Evolutionary conservation across 1,140 invertebrate genomes (phyloP), one percentile per base, ranked within the genome.

Genomic region (Chlorops oryzae): DNA sequence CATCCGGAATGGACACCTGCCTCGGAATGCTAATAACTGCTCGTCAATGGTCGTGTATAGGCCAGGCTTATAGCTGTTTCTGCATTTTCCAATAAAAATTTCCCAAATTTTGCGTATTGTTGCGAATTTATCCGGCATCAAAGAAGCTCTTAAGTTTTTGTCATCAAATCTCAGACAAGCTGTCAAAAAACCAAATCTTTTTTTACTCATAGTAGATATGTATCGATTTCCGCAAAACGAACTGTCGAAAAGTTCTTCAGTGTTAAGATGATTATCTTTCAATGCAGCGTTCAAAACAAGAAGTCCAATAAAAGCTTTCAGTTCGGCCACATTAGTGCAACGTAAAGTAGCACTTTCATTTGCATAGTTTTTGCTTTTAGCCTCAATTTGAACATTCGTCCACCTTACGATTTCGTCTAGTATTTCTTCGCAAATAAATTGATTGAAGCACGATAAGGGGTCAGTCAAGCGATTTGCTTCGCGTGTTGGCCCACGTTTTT

Each of bases 1-100:
- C 6, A 67, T 55, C 21, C 57, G 46, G 54, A 71, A 68, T 46
- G 25, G n/a, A 52, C 63, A 70, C 13, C 50, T 21, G 20, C 22
- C 45, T 22, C 32, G 34, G 7, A 47, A 37, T 9, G 7, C n/a
- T n/a, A 34, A 32, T 21, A 18, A 20, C 27, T 18, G 25, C 23
- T 18, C 25, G 22, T 15, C 15, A 3, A 45, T 32, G 20, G 43
- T 45, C 20, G 25, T 28, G 24, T 44, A 27, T 12, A 27, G 17
- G 12, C 45, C 35, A 17, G 45, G 45, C 17, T 21, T 37, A 12
- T 47, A 47, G 21, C 12, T 47, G 9, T 4, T 35, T 47, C 17
- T 4, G 18, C 45, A 37, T 13, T 47, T 28, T 20, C 38, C 38
- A 24, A 47, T 47, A 24, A 47, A 47, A 22, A 47, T 37, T 17